These are phyloP conservation scores for Trichosurus vulpecula DNA, from an alignment of 2,797 vertebrate genomes.

Conservation along the genomic window DNA sequence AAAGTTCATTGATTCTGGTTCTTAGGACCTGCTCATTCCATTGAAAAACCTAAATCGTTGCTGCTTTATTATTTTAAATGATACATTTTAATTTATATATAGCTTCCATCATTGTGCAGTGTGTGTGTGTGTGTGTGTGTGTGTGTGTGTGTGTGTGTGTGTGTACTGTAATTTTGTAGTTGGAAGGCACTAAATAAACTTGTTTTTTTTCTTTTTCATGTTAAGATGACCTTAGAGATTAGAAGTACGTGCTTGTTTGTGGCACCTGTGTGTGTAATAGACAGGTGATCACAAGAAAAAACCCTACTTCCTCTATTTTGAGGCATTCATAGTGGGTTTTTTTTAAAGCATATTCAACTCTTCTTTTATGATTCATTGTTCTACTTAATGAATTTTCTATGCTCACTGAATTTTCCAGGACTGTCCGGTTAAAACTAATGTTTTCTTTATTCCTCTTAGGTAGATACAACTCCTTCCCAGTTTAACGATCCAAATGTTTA, in stretches of 20 bases:
- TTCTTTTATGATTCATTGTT: background rate
- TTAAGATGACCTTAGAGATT: background rate
- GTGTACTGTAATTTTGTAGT: background rate
- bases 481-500: conserved; percentile 93
- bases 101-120: background rate
- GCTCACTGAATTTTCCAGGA: background rate
- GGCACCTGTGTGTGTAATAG: background rate
- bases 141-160: too few species aligned
- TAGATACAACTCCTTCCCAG: conserved; percentile 92
- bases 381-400: conserved; percentile 29
- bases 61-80: conserved; percentile 1
- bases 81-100: background rate
- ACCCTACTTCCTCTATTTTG: background rate
- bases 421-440: conserved; percentile 12
- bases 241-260: background rate
- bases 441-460: conserved; percentile 82
- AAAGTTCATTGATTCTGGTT: background rate
- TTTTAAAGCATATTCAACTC: background rate
- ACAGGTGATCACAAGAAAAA: background rate
- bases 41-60: background rate
- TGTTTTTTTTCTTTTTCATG: background rate
- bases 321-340: background rate
- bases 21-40: background rate
- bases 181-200: background rate
- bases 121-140: background rate